Percentiles rank a stretch among this genome's conserved stretches.
Evolutionary conservation across 2,113 vertebrate species (phyloP).

Genomic region (Aegotheles bennettii): DNA sequence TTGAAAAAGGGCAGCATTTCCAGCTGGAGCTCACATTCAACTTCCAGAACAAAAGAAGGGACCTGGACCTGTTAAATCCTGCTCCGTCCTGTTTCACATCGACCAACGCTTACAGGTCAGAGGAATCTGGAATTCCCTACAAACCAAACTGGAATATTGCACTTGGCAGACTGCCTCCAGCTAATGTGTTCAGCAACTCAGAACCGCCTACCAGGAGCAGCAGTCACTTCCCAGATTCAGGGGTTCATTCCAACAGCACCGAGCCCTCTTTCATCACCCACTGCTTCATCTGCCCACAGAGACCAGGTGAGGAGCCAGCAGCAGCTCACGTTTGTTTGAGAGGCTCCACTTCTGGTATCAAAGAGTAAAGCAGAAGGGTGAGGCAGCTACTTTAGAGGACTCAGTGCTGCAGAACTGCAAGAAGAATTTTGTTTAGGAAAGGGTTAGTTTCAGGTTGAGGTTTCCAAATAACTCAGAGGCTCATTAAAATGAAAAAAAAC

Average conservation of each 20-base stretch:
- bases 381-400: neutral
- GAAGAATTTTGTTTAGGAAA: neutral
- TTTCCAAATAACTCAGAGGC: neutral
- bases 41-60: neutral
- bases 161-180: neutral
- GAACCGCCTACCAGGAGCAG: neutral
- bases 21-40: neutral
- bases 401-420: neutral
- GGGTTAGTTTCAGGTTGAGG: neutral
- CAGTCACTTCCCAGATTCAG: neutral
- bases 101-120: neutral
- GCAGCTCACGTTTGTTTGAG: neutral
- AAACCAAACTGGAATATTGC: neutral
- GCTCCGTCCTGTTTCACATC: neutral
- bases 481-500: neutral
- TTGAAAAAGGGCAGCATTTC: neutral
- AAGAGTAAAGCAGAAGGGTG: neutral
- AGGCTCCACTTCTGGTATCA: neutral
- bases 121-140: neutral
- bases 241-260: neutral
- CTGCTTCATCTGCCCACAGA: neutral
- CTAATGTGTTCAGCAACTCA: neutral
- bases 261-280: neutral
- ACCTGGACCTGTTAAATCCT: neutral
- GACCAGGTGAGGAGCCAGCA: constrained; percentile 16